phyloP scores from a whole-genome alignment of 2,797 vertebrate genomes.

The Emydoidea blandingii region DNA sequence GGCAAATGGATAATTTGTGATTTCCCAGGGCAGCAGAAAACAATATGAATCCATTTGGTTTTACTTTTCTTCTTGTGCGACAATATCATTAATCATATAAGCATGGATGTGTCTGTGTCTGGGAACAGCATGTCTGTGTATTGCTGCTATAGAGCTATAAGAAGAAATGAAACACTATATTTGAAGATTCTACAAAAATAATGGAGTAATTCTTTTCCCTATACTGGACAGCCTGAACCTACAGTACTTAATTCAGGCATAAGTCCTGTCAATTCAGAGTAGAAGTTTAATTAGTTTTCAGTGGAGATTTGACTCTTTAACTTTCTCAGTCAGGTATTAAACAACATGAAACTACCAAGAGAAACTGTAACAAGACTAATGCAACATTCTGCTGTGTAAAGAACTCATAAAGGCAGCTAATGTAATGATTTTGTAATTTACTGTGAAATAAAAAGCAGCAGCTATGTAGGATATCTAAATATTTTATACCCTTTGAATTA shows the following conservation, averaged over 20 bases:
- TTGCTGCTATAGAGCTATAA: constrained; percentile 19
- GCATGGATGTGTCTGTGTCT: neutral
- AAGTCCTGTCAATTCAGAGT: neutral
- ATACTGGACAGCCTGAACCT: neutral
- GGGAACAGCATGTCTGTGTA: neutral
- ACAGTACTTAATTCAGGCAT: neutral
- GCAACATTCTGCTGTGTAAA: neutral
- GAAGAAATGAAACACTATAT: neutral
- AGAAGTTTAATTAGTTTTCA: neutral
- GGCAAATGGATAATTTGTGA: constrained; percentile 14
- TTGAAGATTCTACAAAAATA: neutral
- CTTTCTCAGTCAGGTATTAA: neutral
- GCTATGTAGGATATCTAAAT: neutral
- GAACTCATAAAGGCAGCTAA: neutral
- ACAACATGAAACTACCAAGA: neutral
- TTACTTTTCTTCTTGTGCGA: constrained; percentile 42
- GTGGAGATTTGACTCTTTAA: neutral
- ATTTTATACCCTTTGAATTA: neutral
- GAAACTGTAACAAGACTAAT: neutral
- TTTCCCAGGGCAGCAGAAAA: constrained; percentile 21
- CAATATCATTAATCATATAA: constrained; percentile 28
- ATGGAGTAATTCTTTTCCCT: neutral
- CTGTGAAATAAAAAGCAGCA: neutral
- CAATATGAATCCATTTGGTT: constrained; percentile 35
- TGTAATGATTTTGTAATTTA: neutral